Evolutionary conservation across 2,888 invertebrate genomes (phyloP).

Genomic region (Rhaphigaster nebulosa): DNA sequence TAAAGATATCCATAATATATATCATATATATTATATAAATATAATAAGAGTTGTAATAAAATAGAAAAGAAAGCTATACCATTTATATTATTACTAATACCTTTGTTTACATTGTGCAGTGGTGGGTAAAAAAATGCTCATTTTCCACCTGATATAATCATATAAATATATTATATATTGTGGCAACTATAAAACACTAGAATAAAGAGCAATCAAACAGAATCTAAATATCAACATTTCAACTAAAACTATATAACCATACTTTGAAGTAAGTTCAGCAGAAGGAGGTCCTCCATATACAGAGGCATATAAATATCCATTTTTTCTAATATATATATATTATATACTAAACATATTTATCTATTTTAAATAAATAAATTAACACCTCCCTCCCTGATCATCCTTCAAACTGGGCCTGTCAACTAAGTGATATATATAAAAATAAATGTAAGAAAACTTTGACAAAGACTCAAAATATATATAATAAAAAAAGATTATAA

Average conservation of each 20-base stretch:
- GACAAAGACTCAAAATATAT: slow-evolving; percentile 54
- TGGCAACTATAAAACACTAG: slow-evolving; percentile 62
- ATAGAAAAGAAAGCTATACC: slow-evolving; percentile 67
- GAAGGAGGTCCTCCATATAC: slow-evolving; percentile 47
- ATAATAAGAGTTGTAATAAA: slow-evolving; percentile 67
- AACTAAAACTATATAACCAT: slow-evolving; percentile 63
- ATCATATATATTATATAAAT: slow-evolving; percentile 62
- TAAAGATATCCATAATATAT: slow-evolving; percentile 66
- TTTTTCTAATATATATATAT: slow-evolving; percentile 59
- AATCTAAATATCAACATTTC: slow-evolving; percentile 63
- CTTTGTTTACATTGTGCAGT: slow-evolving; percentile 65
- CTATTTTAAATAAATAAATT: slow-evolving; percentile 62
- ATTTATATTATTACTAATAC: slow-evolving; percentile 65
- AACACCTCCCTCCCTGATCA: slow-evolving; percentile 59
- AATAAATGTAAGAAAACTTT: slow-evolving; percentile 63
- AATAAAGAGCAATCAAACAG: slow-evolving; percentile 60
- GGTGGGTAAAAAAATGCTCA: slow-evolving; percentile 63
- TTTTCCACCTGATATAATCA: slow-evolving; percentile 58
- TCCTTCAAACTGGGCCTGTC: slow-evolving; percentile 59
- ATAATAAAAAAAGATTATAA: slow-evolving; percentile 58
- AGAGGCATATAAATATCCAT: slow-evolving; percentile 59
- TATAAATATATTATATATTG: slow-evolving; percentile 56
- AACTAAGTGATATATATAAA: slow-evolving; percentile 58
- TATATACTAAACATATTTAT: slow-evolving; percentile 60
- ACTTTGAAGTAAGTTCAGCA: slow-evolving; percentile 58